Evolutionary conservation across 2,888 invertebrate species (phyloP), one percentile per base, ranked within the genome.

Genomic region (Volucella inflata): DNA sequence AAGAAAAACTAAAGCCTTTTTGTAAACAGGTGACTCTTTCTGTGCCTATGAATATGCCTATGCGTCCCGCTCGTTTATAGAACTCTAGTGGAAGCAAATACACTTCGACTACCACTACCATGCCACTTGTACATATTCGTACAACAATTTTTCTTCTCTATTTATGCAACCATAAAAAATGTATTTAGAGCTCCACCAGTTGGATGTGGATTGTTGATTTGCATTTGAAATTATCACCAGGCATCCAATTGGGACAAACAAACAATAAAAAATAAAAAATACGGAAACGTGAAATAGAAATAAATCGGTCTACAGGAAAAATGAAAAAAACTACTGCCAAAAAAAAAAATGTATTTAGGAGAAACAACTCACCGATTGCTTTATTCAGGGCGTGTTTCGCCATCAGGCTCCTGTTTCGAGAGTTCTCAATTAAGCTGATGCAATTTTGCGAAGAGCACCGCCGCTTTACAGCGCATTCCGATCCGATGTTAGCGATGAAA

Each of bases 361-460:
- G 62, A 64, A 71, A 72, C 68, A 60, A 88, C 88, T 90, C 90
- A 92, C 92, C 92, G 89, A 91, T 90, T 80, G 90, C 89, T 90
- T 91, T 91, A 82, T 88, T 89, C 2, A 92, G 88, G 76, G 90
- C 90, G 85, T 91, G 90, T 82, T 90, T 90, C 57, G 91, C 90
- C 90, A 96, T 96, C 87, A 94, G 92, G 55, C 92, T 91, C 68
- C 92, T 93, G 90, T 96, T 97, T 70, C 96, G 94, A 85, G 95
- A 95, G 92, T 97, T 94, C 81, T 95, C 94, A 92, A 97, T 97
- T 72, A 98, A 94, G 79, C 95, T 94, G 48, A 97, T 94, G 76
- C 98, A 95, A 91, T 97, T 96, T 67, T 94, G 94, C 0, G 97
- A 95, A 40, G 97, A 95, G 30, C 97, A 96, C 87, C 99, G 94